Base-by-base conservation (phyloP, 2,113 vertebrate genomes). In the Plecotus auritus region DNA sequence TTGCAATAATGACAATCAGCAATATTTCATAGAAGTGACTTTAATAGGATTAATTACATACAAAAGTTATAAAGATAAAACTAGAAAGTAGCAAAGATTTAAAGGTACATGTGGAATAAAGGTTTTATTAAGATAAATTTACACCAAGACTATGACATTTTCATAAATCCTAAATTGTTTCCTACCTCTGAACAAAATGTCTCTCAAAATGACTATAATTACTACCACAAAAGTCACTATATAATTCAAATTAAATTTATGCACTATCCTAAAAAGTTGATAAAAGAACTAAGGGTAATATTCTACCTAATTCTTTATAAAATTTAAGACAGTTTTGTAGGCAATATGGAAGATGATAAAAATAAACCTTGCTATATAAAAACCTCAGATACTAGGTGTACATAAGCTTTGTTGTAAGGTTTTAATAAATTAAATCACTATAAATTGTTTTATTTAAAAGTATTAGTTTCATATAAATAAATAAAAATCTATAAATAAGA, bases 191-290 rank as follows among this genome's bases (percentile, higher is more conserved):
- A 91, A 91, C 20, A 45, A 96, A 97, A 74, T 74, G 30, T 80
- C 66, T 93, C 70, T 94, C 37, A 94, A 96, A 97, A 91, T 90
- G n/a, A 96, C 28, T 88, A 91, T 90, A 26, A 93, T 77, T 32
- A 84, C 47, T 80, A 96, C 23, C 47, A 92, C 49, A 85, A 85
- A 91, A 59, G 28, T 80, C 47, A 86, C 76, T 40, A 91, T 76
- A 90, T 90, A 97, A 97, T 92, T 93, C 42, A 92, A 95, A 94
- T 74, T 94, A 86, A 91, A 94, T 64, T 82, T 78, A 90, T 85
- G 70, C 14, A 88, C 42, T 88, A 87, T 70, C 69, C 77, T 77
- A 92, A 92, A 86, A 84, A 45, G 12, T 22, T 83, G 10, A 83
- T 9, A 84, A 40, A 94, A 89, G 45, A 93, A 93, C 18, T 85